Conservation (phyloP, 2,888 invertebrate genomes). For the Diarsia rubi region DNA sequence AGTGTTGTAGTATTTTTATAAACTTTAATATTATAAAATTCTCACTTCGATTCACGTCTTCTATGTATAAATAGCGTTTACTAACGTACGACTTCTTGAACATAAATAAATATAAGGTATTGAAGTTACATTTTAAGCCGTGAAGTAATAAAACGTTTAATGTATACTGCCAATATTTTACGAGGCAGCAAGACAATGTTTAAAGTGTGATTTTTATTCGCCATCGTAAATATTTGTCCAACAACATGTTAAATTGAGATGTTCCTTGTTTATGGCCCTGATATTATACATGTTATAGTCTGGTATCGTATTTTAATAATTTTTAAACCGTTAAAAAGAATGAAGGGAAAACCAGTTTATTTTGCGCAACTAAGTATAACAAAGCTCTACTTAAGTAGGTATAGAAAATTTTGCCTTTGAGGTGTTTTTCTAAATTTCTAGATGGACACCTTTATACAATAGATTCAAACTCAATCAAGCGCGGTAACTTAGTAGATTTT, state of each 20-base stretch:
- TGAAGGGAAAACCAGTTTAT: background rate
- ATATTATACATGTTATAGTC: background rate
- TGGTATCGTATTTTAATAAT: background rate
- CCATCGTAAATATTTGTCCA: conserved; percentile 48
- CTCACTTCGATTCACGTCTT: background rate
- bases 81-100: background rate
- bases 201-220: conserved; percentile 56
- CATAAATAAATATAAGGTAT: background rate
- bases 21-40: background rate
- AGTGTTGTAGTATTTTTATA: background rate
- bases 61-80: background rate
- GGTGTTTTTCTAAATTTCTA: background rate
- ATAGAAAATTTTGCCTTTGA: background rate
- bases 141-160: conserved; percentile 52
- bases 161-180: conserved; percentile 45
- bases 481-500: background rate
- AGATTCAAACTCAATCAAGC: background rate
- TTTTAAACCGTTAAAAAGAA: background rate
- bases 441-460: background rate
- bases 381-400: background rate
- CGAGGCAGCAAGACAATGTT: conserved; percentile 29
- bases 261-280: conserved; percentile 2
- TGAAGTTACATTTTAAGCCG: background rate
- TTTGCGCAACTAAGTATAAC: background rate
- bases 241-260: conserved; percentile 11